phyloP scores from a whole-genome alignment of 1,140 invertebrate species.

The Thalassaphorura encarpata region DNA sequence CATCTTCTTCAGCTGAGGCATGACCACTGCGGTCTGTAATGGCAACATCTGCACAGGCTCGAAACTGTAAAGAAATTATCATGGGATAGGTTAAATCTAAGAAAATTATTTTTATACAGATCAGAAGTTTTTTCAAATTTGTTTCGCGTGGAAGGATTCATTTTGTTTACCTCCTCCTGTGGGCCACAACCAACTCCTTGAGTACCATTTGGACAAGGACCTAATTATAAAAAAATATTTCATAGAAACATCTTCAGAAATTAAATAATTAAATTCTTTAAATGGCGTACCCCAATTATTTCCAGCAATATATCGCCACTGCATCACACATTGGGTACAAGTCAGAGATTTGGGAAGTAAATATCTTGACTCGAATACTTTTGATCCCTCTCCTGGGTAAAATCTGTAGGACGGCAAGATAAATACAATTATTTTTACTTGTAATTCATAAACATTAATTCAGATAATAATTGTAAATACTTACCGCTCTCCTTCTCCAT shows the following conservation, averaged over 20 bases:
- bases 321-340: constrained; percentile 66
- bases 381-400: constrained; percentile 64
- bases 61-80: too few species aligned
- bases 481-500: constrained; percentile 36
- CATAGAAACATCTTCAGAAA: too few species aligned
- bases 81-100: too few species aligned
- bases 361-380: constrained; percentile 63
- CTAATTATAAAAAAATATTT: too few species aligned
- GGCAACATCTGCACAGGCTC: constrained; percentile 69
- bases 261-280: too few species aligned
- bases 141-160: too few species aligned
- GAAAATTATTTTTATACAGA: too few species aligned
- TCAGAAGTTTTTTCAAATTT: too few species aligned
- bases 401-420: constrained; percentile 39
- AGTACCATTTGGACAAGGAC: constrained; percentile 19
- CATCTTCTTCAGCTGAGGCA: constrained; percentile 30
- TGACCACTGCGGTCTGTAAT: constrained; percentile 45
- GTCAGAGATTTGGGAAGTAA: constrained; percentile 54
- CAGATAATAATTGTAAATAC: not conserved
- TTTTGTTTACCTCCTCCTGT: too few species aligned
- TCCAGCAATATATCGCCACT: constrained; percentile 50
- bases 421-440: not conserved
- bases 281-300: constrained; percentile 48
- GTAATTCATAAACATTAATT: not conserved
- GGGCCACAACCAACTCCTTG: constrained; percentile 51